These are phyloP conservation scores for Euphydryas editha DNA, from an alignment of 2,888 invertebrate species.

Conservation along the genomic window DNA sequence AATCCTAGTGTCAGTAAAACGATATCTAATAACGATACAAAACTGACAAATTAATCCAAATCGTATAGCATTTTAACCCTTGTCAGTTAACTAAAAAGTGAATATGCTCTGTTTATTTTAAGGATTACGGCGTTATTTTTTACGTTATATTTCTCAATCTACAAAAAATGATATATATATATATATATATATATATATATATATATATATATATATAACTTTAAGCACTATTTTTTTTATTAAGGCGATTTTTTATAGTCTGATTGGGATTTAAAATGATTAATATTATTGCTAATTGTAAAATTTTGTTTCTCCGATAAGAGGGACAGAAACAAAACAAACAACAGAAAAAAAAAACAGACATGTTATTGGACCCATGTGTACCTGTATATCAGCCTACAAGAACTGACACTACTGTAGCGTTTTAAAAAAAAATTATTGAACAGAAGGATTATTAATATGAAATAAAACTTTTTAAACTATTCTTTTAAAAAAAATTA, in stretches of 20 bases:
- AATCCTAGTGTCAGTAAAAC: not conserved
- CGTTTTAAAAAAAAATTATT: conserved; percentile 13
- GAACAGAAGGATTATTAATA: conserved; percentile 10
- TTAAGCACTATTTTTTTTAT: too few relatives aligned
- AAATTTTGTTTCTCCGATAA: conserved; percentile 76
- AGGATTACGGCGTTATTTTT: too few relatives aligned
- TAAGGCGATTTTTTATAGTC: conserved; percentile 70
- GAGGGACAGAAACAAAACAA: conserved; percentile 61
- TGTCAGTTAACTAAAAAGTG: not conserved
- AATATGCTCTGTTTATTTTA: too few relatives aligned
- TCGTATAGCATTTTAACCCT: not conserved
- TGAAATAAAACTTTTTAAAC: conserved; percentile 3
- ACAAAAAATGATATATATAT: too few relatives aligned
- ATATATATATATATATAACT: too few relatives aligned
- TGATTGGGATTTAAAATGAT: conserved; percentile 72
- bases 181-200: too few relatives aligned
- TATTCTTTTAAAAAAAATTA: conserved; percentile 8
- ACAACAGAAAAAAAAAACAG: conserved; percentile 74
- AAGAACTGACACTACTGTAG: conserved; percentile 18
- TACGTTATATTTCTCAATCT: too few relatives aligned
- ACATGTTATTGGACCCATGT: conserved; percentile 72
- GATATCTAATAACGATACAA: conserved; percentile 3
- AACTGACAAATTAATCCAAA: not conserved
- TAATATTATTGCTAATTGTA: conserved; percentile 76
- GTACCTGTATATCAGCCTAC: conserved; percentile 40